A percentile compares a stretch with the other conserved stretches of the same genome.
Conservation (phyloP, 2,888 invertebrate species). For the Odontocolon sp. region DNA sequence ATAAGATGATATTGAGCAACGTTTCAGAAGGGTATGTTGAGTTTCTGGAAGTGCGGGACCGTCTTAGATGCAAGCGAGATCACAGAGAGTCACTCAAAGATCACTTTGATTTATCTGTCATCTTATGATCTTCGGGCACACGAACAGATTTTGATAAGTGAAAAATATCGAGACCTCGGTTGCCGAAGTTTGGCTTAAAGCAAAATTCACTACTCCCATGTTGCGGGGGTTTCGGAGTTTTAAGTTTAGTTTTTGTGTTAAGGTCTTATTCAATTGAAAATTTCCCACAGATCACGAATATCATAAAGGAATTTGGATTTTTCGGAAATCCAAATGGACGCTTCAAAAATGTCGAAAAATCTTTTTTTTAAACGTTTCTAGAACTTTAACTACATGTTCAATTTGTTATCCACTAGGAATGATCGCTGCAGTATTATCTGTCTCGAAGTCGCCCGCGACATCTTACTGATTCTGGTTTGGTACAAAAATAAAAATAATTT, state of each 20-base stretch:
- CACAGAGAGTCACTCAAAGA: not conserved
- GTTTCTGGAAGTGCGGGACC: constrained; percentile 15
- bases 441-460: too few species aligned
- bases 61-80: constrained; percentile 3
- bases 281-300: not conserved
- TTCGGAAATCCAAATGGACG: too few species aligned
- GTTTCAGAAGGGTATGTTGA: constrained; percentile 63
- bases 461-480: too few species aligned
- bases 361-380: too few species aligned
- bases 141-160: not conserved
- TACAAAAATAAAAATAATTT: too few species aligned
- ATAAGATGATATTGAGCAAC: constrained; percentile 60
- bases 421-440: too few species aligned
- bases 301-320: not conserved
- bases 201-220: not conserved
- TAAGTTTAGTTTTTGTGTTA: too few species aligned
- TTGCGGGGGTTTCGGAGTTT: too few species aligned
- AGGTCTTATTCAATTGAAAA: too few species aligned
- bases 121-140: not conserved
- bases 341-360: too few species aligned
- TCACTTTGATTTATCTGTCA: not conserved
- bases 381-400: too few species aligned
- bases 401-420: too few species aligned
- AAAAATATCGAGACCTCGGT: not conserved
- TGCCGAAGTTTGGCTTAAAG: not conserved